Percentiles rank a stretch among this genome's conserved stretches.
phyloP scores from a whole-genome alignment of 2,888 invertebrate species.

The Drosophila acutilabella region DNA sequence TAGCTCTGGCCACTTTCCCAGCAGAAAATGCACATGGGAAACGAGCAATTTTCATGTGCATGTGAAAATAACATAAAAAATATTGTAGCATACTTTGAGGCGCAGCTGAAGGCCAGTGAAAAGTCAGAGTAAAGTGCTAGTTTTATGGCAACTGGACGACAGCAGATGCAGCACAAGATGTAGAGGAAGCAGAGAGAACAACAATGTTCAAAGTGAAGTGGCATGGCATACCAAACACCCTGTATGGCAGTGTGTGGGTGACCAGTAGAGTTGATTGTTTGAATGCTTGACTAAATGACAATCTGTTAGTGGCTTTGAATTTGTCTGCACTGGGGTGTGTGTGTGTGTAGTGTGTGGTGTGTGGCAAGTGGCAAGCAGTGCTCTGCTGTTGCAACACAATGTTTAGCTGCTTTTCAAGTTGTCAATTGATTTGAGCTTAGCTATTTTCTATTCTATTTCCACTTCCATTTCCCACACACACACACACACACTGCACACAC shows the following conservation, averaged over 20 bases:
- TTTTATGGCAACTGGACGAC: conserved; percentile 46
- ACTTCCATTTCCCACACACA: conserved; percentile 34
- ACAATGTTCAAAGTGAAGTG: not conserved
- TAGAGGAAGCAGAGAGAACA: conserved; percentile 3
- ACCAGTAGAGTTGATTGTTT: conserved; percentile 40
- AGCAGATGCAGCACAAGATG: conserved; percentile 10
- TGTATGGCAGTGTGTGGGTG: conserved; percentile 31
- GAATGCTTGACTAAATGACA: conserved; percentile 47
- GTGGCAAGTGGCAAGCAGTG: conserved; percentile 3
- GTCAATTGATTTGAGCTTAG: conserved; percentile 62
- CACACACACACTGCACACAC: not conserved
- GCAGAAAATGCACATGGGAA: not conserved
- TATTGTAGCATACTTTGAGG: conserved; percentile 33
- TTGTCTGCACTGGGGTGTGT: conserved; percentile 1
- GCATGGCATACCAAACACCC: not conserved
- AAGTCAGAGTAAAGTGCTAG: conserved; percentile 46
- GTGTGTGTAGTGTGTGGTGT: conserved; percentile 9
- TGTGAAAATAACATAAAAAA: conserved; percentile 14
- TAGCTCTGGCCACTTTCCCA: not conserved
- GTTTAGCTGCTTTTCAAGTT: conserved; percentile 64
- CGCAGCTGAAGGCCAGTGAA: conserved; percentile 1
- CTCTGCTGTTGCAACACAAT: conserved; percentile 51
- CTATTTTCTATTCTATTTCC: conserved; percentile 51
- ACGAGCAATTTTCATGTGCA: not conserved
- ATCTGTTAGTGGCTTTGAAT: conserved; percentile 32